A percentile compares a stretch with the other conserved stretches of the same genome.
phyloP scores from a whole-genome alignment of 2,888 invertebrate genomes.

The Drosophila crucigera region DNA sequence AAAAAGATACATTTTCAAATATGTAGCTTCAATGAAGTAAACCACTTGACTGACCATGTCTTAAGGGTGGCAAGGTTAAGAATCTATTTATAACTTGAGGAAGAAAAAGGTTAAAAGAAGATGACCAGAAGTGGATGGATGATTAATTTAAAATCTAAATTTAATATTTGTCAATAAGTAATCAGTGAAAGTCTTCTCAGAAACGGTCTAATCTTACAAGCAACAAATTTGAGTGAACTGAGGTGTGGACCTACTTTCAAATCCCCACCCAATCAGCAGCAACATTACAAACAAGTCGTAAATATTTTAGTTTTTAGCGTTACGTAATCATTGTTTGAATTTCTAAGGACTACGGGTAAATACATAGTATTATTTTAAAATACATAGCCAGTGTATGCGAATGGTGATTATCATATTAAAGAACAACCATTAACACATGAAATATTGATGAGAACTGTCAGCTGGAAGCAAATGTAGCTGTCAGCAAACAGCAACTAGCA shows the following conservation, averaged over 20 bases:
- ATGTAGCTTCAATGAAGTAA: background rate
- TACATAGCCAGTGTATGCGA: background rate
- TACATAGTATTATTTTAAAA: constrained; percentile 9
- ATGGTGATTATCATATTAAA: constrained; percentile 11
- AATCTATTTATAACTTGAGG: background rate
- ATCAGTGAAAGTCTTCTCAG: background rate
- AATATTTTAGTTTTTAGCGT: background rate
- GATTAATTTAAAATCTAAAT: background rate
- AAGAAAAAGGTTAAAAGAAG: background rate
- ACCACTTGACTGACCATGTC: background rate
- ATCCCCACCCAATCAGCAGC: background rate
- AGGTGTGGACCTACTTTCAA: background rate
- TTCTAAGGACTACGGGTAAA: background rate
- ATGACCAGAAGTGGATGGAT: background rate
- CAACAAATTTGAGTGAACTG: background rate
- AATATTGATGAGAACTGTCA: constrained; percentile 19
- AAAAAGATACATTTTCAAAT: background rate
- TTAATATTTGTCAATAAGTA: background rate
- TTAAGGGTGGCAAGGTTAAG: background rate
- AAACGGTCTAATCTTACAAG: background rate
- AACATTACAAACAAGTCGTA: background rate
- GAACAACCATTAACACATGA: constrained; percentile 6
- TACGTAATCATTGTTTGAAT: background rate
- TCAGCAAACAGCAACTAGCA: background rate
- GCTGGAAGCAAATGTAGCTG: background rate